Evolutionary conservation across 1,140 invertebrate genomes (phyloP), one percentile per base, ranked within the genome.

Genomic region (Dreissena rostriformis): DNA sequence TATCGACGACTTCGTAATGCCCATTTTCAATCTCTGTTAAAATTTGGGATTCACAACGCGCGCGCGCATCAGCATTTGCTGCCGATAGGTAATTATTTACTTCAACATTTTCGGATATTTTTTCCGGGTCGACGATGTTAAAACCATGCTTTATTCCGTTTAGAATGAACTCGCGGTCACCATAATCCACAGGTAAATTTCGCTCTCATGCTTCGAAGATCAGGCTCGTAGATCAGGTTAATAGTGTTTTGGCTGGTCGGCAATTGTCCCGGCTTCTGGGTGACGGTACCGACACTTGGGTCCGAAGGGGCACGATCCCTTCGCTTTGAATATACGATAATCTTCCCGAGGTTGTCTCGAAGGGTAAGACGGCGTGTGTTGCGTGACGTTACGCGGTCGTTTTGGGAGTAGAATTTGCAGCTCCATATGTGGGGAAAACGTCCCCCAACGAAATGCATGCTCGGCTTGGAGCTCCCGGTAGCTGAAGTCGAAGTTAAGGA

Each of bases 1-100:
- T 22, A 26, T 73, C 11, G 2, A 73, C 19, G 17, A 73, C 57
- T 14, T 55, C 26, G 26, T 73, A 73, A 55, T 73, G 71, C 26
- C 71, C 57, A 65, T 76, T 76, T 5, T 14, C 53, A 24, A 65
- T 19, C 65, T 76, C 74, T n/a, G 8, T 63, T 76, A 63, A 12
- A 17, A 76, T 76, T 55, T 76, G 53, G 19, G n/a, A 14, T 76
- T 76, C 74, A 39, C 51, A 29, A 11, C 74, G 74, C 74, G 74
- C 74, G 57, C 74, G 74, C 74, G 65, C 65, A 7, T 76, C 24
- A 1, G n/a, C 57, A 15, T 28, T 22, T 29, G 55, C 52, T 17
- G 57, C 67, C 15, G 63, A 72, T n/a, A 39, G 5, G 51, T 72
- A 55, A 82, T 82, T 82, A 53, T 65, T 39, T 65, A 73, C 57